These are phyloP conservation scores for Rattus rattus DNA, from an alignment of 2,113 vertebrate genomes.

Conservation along the genomic window DNA sequence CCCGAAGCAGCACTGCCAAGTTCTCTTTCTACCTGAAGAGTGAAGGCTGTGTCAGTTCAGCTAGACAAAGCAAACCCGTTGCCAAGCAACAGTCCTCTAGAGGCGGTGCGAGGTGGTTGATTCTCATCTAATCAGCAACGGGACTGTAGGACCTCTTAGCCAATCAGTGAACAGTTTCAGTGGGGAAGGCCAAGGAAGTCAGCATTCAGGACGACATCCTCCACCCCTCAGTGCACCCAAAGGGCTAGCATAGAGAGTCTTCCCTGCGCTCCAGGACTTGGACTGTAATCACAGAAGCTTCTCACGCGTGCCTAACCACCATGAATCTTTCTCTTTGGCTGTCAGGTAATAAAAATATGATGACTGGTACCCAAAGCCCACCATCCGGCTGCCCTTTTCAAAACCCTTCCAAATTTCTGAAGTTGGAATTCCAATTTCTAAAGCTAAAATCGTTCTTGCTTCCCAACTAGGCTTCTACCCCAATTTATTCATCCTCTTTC, in stretches of 20 bases:
- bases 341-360: not conserved
- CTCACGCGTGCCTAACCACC: not conserved
- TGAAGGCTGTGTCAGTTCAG: rapidly evolving
- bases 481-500: not conserved
- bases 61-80: not conserved
- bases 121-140: conserved; percentile 30
- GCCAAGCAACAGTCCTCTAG: conserved; percentile 20
- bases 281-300: not conserved
- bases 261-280: too few species aligned
- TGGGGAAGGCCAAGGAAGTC: conserved; percentile 9
- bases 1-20: rapidly evolving
- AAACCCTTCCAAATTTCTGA: not conserved
- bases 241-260: rapidly evolving
- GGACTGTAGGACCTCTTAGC: not conserved
- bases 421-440: not conserved
- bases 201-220: not conserved
- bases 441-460: not conserved
- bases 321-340: not conserved
- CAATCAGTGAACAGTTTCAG: not conserved
- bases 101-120: not conserved
- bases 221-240: rapidly evolving
- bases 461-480: not conserved
- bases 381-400: not conserved
- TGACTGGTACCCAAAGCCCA: not conserved
- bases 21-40: not conserved